phyloP scores from a whole-genome alignment of 2,113 vertebrate species.

The Trachemys scripta region DNA sequence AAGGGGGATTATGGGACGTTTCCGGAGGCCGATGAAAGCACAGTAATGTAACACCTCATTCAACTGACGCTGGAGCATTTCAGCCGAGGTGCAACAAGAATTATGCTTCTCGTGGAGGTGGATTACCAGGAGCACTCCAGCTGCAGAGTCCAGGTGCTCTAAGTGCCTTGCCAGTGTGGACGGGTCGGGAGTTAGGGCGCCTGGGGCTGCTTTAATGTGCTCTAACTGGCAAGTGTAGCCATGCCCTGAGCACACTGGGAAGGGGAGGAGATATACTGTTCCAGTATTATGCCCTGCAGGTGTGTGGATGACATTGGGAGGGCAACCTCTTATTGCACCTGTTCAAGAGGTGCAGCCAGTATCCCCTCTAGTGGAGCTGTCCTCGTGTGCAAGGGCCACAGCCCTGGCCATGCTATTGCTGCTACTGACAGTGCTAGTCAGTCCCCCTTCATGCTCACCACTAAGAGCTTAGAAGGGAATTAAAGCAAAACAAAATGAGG shows the following conservation, averaged over 20 bases:
- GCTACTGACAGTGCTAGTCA: neutral
- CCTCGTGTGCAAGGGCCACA: accelerated
- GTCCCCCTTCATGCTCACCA: neutral
- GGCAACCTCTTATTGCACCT: neutral
- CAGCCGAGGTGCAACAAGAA: no score
- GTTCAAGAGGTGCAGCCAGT: neutral
- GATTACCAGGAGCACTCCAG: no score
- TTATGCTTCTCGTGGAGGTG: no score
- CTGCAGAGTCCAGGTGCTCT: no score
- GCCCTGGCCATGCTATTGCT: neutral
- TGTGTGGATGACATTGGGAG: neutral
- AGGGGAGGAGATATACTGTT: neutral
- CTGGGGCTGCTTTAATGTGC: no score
- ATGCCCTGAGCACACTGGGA: neutral
- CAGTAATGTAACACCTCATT: no score
- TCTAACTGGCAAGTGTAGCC: no score
- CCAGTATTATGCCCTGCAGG: neutral
- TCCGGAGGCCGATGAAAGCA: no score
- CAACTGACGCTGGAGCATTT: no score
- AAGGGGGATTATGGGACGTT: no score
- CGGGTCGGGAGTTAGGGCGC: no score
- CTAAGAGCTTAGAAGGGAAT: neutral
- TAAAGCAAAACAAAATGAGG: neutral
- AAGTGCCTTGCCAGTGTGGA: no score
- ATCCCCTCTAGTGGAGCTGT: neutral